phyloP scores from a whole-genome alignment of 2,888 invertebrate genomes.

The Notodonta ziczac region DNA sequence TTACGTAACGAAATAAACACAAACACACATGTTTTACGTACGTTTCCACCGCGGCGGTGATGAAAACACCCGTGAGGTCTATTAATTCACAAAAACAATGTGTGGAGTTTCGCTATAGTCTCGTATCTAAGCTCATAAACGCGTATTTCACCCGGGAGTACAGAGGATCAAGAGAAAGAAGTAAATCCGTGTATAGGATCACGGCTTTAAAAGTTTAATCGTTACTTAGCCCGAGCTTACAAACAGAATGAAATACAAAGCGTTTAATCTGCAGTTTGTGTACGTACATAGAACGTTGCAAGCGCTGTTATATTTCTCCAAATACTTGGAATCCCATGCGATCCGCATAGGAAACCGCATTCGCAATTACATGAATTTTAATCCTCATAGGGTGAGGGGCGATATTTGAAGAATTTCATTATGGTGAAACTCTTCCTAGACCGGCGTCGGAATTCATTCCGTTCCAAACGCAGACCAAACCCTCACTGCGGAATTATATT shows the following conservation, averaged over 20 bases:
- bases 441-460: slow-evolving; percentile 69
- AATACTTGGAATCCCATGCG: slow-evolving; percentile 37
- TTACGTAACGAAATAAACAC: too few relatives aligned
- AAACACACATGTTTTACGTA: background rate
- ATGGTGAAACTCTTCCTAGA: slow-evolving; percentile 70
- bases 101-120: background rate
- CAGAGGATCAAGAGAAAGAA: background rate
- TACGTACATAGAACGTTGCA: slow-evolving; percentile 19
- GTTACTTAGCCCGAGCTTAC: slow-evolving; percentile 25
- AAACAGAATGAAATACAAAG: slow-evolving; percentile 35
- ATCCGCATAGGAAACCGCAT: slow-evolving; percentile 50
- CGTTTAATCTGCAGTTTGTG: slow-evolving; percentile 22
- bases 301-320: slow-evolving; percentile 35
- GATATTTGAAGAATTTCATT: slow-evolving; percentile 82
- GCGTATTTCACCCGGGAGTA: background rate
- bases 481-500: slow-evolving; percentile 63
- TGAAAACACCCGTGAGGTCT: background rate
- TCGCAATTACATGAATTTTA: slow-evolving; percentile 75
- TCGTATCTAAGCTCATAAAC: background rate
- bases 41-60: too few relatives aligned
- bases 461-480: slow-evolving; percentile 64
- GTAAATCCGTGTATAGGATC: slow-evolving; percentile 10
- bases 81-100: background rate
- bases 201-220: slow-evolving; percentile 29
- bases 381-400: slow-evolving; percentile 59